Percentiles rank a stretch among this genome's conserved stretches.
Evolutionary conservation across 53 echinoderm and acorn worm genomes (phyloP).

Genomic region (Apostichopus leukothele): DNA sequence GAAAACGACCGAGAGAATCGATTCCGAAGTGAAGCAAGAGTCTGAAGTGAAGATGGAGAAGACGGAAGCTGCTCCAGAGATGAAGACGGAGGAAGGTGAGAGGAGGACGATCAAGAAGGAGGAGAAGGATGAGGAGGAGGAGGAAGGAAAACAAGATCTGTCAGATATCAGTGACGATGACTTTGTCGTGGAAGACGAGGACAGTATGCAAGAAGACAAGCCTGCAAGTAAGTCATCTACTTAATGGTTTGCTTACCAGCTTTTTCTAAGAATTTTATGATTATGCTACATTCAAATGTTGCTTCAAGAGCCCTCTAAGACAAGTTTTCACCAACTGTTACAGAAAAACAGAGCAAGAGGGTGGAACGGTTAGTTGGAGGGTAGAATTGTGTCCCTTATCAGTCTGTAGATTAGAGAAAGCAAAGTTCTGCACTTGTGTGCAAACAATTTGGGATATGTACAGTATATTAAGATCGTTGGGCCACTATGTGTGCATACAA

Average conservation of each 20-base stretch:
- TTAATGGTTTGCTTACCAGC: neutral
- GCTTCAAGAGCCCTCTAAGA: no score
- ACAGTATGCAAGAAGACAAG: neutral
- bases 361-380: no score
- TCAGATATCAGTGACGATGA: slow-evolving; percentile 89
- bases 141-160: slow-evolving; percentile 65
- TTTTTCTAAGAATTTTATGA: neutral
- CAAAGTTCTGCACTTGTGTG: no score
- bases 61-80: slow-evolving; percentile 52
- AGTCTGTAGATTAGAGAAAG: no score
- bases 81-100: slow-evolving; percentile 32
- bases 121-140: slow-evolving; percentile 28
- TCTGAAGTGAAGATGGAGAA: neutral
- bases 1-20: neutral
- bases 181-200: slow-evolving; percentile 52
- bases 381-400: no score
- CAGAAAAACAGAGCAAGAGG: no score
- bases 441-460: no score
- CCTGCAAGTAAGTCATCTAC: slow-evolving; percentile 26
- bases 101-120: neutral
- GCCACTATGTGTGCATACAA: no score
- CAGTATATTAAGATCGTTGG: no score
- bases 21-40: neutral
- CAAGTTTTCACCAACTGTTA: no score
- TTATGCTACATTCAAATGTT: neutral